These are phyloP conservation scores for Drosophila siamana DNA, from an alignment of 2,888 invertebrate species.

Conservation along the genomic window DNA sequence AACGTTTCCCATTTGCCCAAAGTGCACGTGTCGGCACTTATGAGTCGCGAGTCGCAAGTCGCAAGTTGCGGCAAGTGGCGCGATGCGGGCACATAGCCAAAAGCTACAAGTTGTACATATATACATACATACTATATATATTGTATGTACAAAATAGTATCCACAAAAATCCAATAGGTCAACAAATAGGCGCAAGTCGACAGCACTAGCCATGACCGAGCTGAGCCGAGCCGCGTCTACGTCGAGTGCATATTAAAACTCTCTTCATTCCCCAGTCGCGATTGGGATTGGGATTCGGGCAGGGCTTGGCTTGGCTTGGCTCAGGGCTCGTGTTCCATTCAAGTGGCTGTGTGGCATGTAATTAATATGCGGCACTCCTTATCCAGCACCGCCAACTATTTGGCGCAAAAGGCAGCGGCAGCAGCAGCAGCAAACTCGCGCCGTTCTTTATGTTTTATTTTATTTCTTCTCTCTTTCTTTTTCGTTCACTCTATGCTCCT, in stretches of 20 bases:
- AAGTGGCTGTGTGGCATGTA: slow-evolving; percentile 67
- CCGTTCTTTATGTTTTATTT: slow-evolving; percentile 21
- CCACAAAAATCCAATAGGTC: slow-evolving; percentile 33
- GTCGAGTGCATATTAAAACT: slow-evolving; percentile 66
- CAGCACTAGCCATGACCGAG: slow-evolving; percentile 23
- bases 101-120: slow-evolving; percentile 7
- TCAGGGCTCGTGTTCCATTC: slow-evolving; percentile 62
- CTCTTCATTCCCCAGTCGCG: not conserved
- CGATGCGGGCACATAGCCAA: slow-evolving; percentile 71
- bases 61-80: slow-evolving; percentile 69
- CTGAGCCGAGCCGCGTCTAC: slow-evolving; percentile 41
- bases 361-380: slow-evolving; percentile 81
- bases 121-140: slow-evolving; percentile 1
- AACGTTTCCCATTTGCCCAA: slow-evolving; percentile 52
- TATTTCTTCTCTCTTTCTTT: slow-evolving; percentile 1
- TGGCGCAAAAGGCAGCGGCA: slow-evolving; percentile 61
- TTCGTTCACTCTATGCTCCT: slow-evolving; percentile 32
- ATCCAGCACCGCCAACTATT: slow-evolving; percentile 60
- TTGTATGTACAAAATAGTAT: not conserved
- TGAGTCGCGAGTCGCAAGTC: slow-evolving; percentile 8
- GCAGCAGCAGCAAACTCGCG: slow-evolving; percentile 29
- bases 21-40: slow-evolving; percentile 76
- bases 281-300: slow-evolving; percentile 25
- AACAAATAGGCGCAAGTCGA: slow-evolving; percentile 22
- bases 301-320: slow-evolving; percentile 43